Evolutionary conservation across 2,888 invertebrate species (phyloP), one percentile per base, ranked within the genome.

Genomic region (Amblyjoppa proteus): DNA sequence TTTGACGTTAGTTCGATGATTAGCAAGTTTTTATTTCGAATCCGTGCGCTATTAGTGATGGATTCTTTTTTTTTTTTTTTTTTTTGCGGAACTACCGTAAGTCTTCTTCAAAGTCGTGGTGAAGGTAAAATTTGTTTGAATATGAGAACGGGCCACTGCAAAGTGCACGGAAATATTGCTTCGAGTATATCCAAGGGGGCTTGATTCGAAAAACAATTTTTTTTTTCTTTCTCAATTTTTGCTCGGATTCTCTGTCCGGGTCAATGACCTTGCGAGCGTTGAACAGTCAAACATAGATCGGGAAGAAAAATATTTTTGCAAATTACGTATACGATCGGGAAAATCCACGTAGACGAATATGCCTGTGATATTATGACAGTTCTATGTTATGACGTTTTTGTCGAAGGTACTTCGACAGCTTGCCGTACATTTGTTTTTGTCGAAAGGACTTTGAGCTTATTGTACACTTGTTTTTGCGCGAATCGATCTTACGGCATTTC

Each of bases 351-450:
- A 25, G 13, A 25, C 11, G 11, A 9, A 9, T 20, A 41, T 20
- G 2, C 20, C 41, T 41, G 41, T 1, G 68, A 41, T n/a, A 68
- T 38, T 11, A 68, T 20, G 58, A 56, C 73, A 41, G 73, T 58
- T 34, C 34, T 5, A 53, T 28, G 58, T 74, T 74, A 28, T 61
- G 73, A 74, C 74, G 56, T 73, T 73, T 73, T 56, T 38, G 20
- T 38, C 38, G 61, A 31, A 61, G 11, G 25, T 31, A 13, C 11
- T 31, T 64, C 5, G 25, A 20, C 20, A 31, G 28, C 31, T 31
- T 31, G 31, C 16, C 61, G 61, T 31, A 11, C 4, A 31, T 61
- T 61, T 13, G 25, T 61, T 28, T 61, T 61, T 31, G 20, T 31
- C 41, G 41, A 41, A 41, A 41, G 41, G 41, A 41, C 41, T 41